Evolutionary conservation across 1,140 invertebrate species (phyloP).

Genomic region (Dermatophagoides farinae): DNA sequence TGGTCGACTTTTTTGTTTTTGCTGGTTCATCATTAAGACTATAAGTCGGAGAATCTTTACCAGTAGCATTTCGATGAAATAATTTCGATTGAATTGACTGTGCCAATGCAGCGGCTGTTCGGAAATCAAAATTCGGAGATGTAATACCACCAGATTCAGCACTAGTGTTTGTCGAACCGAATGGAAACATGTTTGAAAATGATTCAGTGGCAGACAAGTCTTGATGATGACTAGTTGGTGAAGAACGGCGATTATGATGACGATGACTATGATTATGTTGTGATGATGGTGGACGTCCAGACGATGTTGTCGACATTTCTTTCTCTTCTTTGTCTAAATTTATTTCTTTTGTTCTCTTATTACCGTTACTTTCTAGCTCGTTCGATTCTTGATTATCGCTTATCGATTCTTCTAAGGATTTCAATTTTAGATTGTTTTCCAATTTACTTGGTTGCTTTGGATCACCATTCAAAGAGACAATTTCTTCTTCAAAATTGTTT

Average conservation of each 20-base stretch:
- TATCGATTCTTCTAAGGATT: background rate
- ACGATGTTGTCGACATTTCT: background rate
- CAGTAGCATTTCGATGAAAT: too few relatives aligned
- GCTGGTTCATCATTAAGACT: too few relatives aligned
- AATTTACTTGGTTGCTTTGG: background rate
- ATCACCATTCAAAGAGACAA: background rate
- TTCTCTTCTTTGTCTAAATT: background rate
- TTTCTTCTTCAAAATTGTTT: slow-evolving; percentile 1
- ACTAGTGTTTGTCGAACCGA: too few relatives aligned
- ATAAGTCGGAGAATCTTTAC: too few relatives aligned
- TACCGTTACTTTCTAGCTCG: background rate
- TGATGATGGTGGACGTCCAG: too few relatives aligned
- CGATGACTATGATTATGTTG: background rate
- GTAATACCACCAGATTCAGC: too few relatives aligned
- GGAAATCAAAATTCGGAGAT: too few relatives aligned
- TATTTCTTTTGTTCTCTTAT: too few relatives aligned
- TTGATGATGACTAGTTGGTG: background rate
- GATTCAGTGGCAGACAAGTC: background rate
- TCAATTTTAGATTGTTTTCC: background rate
- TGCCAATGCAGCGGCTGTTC: too few relatives aligned
- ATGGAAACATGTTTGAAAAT: too few relatives aligned
- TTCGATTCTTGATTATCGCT: slow-evolving; percentile 2
- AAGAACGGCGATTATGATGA: background rate
- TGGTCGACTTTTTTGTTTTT: too few relatives aligned
- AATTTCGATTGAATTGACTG: too few relatives aligned